A percentile compares a stretch with the other conserved stretches of the same genome.
These are phyloP conservation scores for Poeciliopsis paucimaculata DNA, from an alignment of 2,797 vertebrate species.

Conservation along the genomic window DNA sequence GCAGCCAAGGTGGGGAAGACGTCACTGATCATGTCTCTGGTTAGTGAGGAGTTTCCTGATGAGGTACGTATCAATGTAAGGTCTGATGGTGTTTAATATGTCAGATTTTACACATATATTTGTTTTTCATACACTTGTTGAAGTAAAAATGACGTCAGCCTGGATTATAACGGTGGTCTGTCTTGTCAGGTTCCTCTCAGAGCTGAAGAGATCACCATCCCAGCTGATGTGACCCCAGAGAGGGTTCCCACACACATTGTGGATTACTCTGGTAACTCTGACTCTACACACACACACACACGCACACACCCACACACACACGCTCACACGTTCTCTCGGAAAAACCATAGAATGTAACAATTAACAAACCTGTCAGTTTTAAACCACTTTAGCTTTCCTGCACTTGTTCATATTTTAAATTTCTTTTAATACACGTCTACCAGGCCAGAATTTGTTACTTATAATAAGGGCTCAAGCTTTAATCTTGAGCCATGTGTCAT, in stretches of 20 bases:
- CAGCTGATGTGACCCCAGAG: slow-evolving; percentile 96
- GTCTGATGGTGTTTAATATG: background rate
- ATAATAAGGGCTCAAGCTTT: background rate
- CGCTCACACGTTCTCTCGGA: background rate
- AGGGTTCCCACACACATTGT: slow-evolving; percentile 98
- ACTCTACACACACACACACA: background rate
- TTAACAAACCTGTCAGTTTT: background rate
- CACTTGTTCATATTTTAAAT: background rate
- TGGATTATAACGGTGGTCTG: background rate
- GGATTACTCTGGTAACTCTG: slow-evolving; percentile 91
- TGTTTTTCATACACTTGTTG: background rate
- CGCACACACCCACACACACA: background rate
- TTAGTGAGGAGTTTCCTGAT: slow-evolving; percentile 99
- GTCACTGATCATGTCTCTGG: slow-evolving; percentile 97
- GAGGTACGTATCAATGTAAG: slow-evolving; percentile 81
- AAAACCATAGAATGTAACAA: background rate
- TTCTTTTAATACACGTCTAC: background rate
- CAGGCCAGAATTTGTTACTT: background rate
- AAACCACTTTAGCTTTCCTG: background rate
- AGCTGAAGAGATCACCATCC: slow-evolving; percentile 98
- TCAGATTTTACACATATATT: background rate
- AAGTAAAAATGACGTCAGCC: background rate
- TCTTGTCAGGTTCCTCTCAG: slow-evolving; percentile 89
- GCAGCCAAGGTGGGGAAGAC: slow-evolving; percentile 99
- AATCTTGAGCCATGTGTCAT: background rate